Percentiles rank a stretch among this genome's conserved stretches.
These are phyloP conservation scores for Nemotelus nigrinus DNA, from an alignment of 2,888 invertebrate genomes.

Conservation along the genomic window DNA sequence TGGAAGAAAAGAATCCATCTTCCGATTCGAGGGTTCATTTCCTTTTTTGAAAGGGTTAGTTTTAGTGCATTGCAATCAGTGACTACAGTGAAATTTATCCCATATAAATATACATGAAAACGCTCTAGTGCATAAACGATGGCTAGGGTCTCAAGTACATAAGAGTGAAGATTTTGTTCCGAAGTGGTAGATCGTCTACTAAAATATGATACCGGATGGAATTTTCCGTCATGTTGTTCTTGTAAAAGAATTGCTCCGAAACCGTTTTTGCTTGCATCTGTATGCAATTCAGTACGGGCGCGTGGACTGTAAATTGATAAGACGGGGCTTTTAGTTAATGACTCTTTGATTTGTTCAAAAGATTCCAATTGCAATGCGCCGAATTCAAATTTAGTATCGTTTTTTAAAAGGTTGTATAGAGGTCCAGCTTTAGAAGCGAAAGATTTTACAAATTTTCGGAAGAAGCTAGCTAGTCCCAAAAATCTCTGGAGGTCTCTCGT, in stretches of 20 bases:
- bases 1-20: background rate
- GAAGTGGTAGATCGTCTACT: no score
- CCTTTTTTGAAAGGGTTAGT: conserved; percentile 55
- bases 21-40: conserved; percentile 55
- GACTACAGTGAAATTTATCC: conserved; percentile 54
- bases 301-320: conserved; percentile 54
- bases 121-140: conserved; percentile 54
- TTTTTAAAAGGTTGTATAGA: conserved; percentile 52
- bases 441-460: conserved; percentile 49
- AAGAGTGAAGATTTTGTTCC: conserved; percentile 56
- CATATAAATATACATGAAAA: conserved; percentile 54
- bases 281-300: conserved; percentile 55
- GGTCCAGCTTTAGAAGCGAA: conserved; percentile 53
- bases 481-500: background rate
- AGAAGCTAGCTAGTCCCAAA: conserved; percentile 38
- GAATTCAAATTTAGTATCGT: conserved; percentile 45
- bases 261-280: conserved; percentile 54
- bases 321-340: background rate
- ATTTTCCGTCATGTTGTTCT: conserved; percentile 50
- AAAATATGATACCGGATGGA: no score
- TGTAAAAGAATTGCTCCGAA: conserved; percentile 56
- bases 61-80: conserved; percentile 55
- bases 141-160: conserved; percentile 56
- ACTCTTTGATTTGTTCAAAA: conserved; percentile 36
- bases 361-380: conserved; percentile 42